Percentiles rank a stretch among this genome's conserved stretches.
These are phyloP conservation scores for Micoletzkya japonica DNA, from an alignment of 2,888 invertebrate species.

Conservation along the genomic window DNA sequence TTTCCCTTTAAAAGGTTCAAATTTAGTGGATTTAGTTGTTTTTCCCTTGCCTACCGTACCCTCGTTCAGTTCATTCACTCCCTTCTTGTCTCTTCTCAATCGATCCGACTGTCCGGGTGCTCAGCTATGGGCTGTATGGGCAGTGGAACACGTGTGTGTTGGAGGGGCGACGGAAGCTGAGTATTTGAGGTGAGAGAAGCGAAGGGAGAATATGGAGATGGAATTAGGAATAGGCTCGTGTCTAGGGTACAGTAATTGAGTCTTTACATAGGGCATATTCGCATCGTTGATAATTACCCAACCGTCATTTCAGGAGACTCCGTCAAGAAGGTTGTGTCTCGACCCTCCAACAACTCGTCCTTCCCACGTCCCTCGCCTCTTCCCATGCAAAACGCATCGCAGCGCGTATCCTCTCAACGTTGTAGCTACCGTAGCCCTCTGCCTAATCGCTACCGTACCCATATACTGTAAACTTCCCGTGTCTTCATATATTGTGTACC, in stretches of 20 bases:
- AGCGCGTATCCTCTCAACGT: conserved; percentile 11
- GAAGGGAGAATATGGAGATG: not conserved
- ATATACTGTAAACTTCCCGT: no score
- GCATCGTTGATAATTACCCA: not conserved
- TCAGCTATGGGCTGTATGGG: conserved; percentile 80
- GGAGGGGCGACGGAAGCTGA: conserved; percentile 18
- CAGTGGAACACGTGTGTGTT: conserved; percentile 74
- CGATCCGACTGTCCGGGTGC: conserved; percentile 73
- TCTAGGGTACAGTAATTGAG: not conserved
- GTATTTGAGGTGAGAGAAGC: conserved; percentile 17
- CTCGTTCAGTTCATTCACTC: conserved; percentile 73
- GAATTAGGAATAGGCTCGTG: not conserved
- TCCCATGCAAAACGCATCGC: conserved; percentile 19
- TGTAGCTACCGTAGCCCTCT: no score
- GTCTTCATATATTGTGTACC: no score
- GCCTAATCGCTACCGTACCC: no score
- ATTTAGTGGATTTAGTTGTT: not conserved
- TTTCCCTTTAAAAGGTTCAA: no score
- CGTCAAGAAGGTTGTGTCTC: conserved; percentile 17
- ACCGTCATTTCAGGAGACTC: conserved; percentile 13
- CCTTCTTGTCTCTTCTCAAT: conserved; percentile 74
- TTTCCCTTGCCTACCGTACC: no score
- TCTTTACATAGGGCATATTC: not conserved
- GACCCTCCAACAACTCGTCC: not conserved
- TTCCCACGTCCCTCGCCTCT: conserved; percentile 4